These are phyloP conservation scores for Oscheius sp. DNA, from an alignment of 2,888 invertebrate species.

Conservation along the genomic window DNA sequence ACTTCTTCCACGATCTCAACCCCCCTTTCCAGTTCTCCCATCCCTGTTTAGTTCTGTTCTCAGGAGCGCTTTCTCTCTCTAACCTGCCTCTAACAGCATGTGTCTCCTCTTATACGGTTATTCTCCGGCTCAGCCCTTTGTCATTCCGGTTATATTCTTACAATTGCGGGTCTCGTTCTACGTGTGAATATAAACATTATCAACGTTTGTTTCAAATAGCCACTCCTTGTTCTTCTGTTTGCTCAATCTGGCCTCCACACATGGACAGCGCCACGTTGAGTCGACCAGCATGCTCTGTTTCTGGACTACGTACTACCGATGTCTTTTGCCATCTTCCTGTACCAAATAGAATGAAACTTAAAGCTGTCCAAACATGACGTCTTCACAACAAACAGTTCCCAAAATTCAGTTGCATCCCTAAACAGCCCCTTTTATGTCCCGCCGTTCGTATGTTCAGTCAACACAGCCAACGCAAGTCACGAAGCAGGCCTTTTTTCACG, in stretches of 20 bases:
- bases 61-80: slow-evolving; percentile 3
- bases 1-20: not conserved
- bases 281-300: not conserved
- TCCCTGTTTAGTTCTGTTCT: slow-evolving; percentile 7
- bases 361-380: slow-evolving; percentile 17
- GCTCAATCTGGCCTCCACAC: slow-evolving; percentile 21
- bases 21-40: not conserved
- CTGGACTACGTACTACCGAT: not conserved
- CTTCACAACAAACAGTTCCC: slow-evolving; percentile 2
- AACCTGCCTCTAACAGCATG: slow-evolving; percentile 23
- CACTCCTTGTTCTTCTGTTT: slow-evolving; percentile 11
- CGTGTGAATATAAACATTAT: slow-evolving; percentile 19
- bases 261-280: slow-evolving; percentile 23
- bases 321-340: not conserved
- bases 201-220: slow-evolving; percentile 1
- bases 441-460: slow-evolving; percentile 18
- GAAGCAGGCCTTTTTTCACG: slow-evolving; percentile 36
- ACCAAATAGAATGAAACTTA: not conserved
- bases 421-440: slow-evolving; percentile 6
- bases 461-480: slow-evolving; percentile 28
- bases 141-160: slow-evolving; percentile 20
- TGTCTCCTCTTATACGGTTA: slow-evolving; percentile 12
- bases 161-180: slow-evolving; percentile 1
- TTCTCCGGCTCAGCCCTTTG: slow-evolving; percentile 16
- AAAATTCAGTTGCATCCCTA: slow-evolving; percentile 1